A percentile compares a stretch with the other conserved stretches of the same genome.
These are phyloP conservation scores for Furcula furcula DNA, from an alignment of 2,888 invertebrate species.

Conservation along the genomic window DNA sequence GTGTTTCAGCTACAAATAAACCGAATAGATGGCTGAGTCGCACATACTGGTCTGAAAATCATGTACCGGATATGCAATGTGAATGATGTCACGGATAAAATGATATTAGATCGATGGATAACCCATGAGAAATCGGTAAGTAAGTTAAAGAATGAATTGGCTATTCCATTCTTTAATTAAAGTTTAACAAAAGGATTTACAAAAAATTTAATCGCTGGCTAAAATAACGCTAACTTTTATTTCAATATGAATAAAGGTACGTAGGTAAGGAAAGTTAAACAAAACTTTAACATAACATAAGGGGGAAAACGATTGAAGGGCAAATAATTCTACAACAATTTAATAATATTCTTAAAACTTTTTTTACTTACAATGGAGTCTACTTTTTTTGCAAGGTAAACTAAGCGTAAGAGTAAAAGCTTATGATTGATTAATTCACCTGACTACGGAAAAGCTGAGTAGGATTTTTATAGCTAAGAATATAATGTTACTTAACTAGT, in stretches of 20 bases:
- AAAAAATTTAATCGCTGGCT: background rate
- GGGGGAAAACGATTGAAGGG: background rate
- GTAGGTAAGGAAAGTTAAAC: background rate
- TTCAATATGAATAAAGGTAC: background rate
- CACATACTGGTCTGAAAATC: too few relatives aligned
- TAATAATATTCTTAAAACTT: background rate
- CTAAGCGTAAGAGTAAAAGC: background rate
- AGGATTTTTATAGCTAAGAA: too few relatives aligned
- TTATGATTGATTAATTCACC: background rate
- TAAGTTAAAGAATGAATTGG: too few relatives aligned
- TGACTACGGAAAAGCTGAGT: background rate
- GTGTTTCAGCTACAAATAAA: too few relatives aligned
- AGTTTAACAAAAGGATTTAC: background rate
- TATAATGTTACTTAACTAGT: too few relatives aligned
- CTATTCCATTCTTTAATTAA: background rate
- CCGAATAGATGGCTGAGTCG: too few relatives aligned
- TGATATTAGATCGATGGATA: too few relatives aligned
- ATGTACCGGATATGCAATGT: too few relatives aligned
- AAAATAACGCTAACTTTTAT: background rate
- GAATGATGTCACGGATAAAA: too few relatives aligned
- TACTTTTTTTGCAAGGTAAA: background rate
- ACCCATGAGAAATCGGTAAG: too few relatives aligned
- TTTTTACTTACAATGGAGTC: background rate
- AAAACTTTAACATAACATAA: background rate
- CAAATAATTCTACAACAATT: too few relatives aligned